phyloP scores from a whole-genome alignment of 2,888 invertebrate genomes.

The Alsophila aescularia region DNA sequence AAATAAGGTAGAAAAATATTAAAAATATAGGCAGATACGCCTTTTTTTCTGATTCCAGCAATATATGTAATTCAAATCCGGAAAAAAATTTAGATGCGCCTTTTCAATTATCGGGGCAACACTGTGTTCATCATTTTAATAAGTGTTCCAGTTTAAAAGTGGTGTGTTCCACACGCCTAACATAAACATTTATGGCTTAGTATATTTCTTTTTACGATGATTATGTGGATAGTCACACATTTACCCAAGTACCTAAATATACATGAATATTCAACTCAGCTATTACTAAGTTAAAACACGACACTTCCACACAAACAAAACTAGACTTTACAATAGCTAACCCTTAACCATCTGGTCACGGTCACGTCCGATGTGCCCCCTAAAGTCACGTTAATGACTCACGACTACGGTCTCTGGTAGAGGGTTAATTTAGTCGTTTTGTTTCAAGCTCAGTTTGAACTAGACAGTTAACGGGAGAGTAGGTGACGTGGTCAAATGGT shows the following conservation, averaged over 20 bases:
- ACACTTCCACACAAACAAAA: background rate
- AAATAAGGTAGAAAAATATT: too few relatives aligned
- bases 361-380: slow-evolving; percentile 8
- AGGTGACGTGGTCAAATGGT: background rate
- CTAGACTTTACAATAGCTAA: slow-evolving; percentile 11
- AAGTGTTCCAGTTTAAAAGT: too few relatives aligned
- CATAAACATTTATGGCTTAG: too few relatives aligned
- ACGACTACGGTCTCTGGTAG: slow-evolving; percentile 5
- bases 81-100: too few relatives aligned
- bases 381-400: slow-evolving; percentile 19
- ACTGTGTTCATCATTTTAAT: too few relatives aligned
- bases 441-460: background rate
- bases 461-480: background rate
- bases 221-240: too few relatives aligned
- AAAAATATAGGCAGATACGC: too few relatives aligned
- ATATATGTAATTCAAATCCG: too few relatives aligned
- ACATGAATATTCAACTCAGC: slow-evolving; percentile 2
- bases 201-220: too few relatives aligned
- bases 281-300: slow-evolving; percentile 8
- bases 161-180: too few relatives aligned
- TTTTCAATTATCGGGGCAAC: too few relatives aligned
- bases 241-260: background rate
- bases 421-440: slow-evolving; percentile 16
- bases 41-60: too few relatives aligned
- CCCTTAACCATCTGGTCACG: slow-evolving; percentile 10